A percentile compares a stretch with the other conserved stretches of the same genome.
These are phyloP conservation scores for Rotaria macrura DNA, from an alignment of 2,888 invertebrate species.

Conservation along the genomic window DNA sequence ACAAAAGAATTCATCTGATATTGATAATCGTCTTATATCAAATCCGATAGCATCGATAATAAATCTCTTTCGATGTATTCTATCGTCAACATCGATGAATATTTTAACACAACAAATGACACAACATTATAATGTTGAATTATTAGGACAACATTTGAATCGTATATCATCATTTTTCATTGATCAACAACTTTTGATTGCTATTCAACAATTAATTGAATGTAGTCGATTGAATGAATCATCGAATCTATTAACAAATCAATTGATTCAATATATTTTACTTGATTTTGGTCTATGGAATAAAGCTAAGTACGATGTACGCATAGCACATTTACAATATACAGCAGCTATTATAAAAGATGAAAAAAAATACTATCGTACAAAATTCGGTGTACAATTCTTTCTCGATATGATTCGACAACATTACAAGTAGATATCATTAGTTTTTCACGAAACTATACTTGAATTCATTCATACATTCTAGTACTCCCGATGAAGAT, in stretches of 20 bases:
- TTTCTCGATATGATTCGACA: constrained; percentile 56
- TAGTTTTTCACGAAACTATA: too few species aligned
- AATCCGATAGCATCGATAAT: neutral
- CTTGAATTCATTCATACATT: neutral
- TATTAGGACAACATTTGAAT: constrained; percentile 3
- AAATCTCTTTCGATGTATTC: neutral
- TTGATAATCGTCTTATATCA: neutral
- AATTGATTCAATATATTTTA: constrained; percentile 47
- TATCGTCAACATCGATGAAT: neutral
- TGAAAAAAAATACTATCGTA: constrained; percentile 57
- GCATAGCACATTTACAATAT: constrained; percentile 59
- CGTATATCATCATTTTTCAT: constrained; percentile 52
- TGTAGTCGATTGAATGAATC: neutral
- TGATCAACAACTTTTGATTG: constrained; percentile 55
- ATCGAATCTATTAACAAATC: constrained; percentile 10
- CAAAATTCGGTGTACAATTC: constrained; percentile 58
- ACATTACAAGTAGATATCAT: constrained; percentile 49
- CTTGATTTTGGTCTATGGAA: constrained; percentile 61
- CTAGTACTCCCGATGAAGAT: neutral
- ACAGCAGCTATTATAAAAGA: constrained; percentile 58
- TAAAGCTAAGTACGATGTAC: constrained; percentile 56
- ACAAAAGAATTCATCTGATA: too few species aligned
- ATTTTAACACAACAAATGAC: constrained; percentile 17
- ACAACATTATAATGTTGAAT: constrained; percentile 19
- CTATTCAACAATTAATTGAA: constrained; percentile 6